A percentile compares a stretch with the other conserved stretches of the same genome.
Conservation (phyloP, 1,140 invertebrate species). For the Bombus waltoni region DNA sequence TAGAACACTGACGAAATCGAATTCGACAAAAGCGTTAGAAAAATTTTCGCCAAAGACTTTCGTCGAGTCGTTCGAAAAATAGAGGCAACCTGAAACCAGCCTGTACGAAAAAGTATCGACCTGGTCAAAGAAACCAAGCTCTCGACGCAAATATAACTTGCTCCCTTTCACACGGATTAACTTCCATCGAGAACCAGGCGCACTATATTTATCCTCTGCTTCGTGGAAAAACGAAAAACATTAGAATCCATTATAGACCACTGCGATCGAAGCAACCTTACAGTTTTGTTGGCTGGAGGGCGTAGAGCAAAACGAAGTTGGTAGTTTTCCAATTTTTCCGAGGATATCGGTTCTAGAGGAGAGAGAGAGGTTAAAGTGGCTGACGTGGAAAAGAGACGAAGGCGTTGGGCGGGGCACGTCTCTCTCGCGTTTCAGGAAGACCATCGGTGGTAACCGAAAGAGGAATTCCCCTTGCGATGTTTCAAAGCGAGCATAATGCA, state of each 20-base stretch:
- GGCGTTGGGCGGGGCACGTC: constrained; percentile 39
- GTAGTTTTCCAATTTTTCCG: constrained; percentile 33
- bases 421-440: constrained; percentile 42
- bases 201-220: not conserved
- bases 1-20: not conserved
- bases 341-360: not conserved
- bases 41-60: not conserved
- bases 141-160: no score
- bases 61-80: no score
- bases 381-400: constrained; percentile 30
- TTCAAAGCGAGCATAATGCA: constrained; percentile 1
- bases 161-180: not conserved
- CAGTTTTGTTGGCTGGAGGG: not conserved
- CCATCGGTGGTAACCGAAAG: constrained; percentile 1
- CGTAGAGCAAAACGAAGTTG: constrained; percentile 13
- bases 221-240: not conserved
- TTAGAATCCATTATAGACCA: not conserved
- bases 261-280: not conserved
- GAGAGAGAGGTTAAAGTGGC: constrained; percentile 8
- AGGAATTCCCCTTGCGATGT: constrained; percentile 31
- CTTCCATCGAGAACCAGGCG: no score
- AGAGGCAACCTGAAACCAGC: no score
- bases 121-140: not conserved
- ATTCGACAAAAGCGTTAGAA: not conserved
- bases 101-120: no score